Evolutionary conservation across 2,797 vertebrate species (phyloP).

Genomic region (Orestias chungarensis): DNA sequence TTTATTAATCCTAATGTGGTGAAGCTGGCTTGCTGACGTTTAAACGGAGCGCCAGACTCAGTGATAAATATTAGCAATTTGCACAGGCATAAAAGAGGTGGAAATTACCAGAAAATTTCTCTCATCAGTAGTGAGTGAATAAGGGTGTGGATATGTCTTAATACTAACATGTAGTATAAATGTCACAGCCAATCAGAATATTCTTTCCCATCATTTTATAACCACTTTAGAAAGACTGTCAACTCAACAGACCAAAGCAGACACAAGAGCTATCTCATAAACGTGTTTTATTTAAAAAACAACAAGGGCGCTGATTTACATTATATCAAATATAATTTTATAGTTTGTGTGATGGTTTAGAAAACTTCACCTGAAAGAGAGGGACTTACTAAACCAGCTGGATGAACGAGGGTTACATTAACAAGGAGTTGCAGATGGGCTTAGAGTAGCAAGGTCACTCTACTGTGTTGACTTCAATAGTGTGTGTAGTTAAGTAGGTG

Average conservation of each 20-base stretch:
- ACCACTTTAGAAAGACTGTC: background rate
- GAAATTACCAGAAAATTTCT: background rate
- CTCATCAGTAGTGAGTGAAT: background rate
- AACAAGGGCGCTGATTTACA: background rate
- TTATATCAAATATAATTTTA: background rate
- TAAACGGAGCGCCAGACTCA: background rate
- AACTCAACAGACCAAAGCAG: background rate
- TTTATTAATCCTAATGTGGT: background rate
- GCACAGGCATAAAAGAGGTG: background rate
- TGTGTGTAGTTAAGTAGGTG: background rate
- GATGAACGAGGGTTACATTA: background rate
- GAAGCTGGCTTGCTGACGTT: background rate
- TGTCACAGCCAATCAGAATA: no score
- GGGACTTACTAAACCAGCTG: background rate
- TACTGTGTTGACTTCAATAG: background rate
- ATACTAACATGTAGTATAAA: no score
- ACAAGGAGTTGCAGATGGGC: background rate
- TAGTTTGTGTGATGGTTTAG: background rate
- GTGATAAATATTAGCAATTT: background rate
- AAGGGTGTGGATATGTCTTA: background rate
- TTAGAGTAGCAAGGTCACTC: background rate
- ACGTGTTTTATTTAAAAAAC: background rate
- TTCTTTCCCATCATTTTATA: no score
- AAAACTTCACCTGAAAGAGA: background rate
- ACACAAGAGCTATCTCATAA: background rate